These are phyloP conservation scores for Bubo scandiacus DNA, from an alignment of 2,113 vertebrate species.

Conservation along the genomic window DNA sequence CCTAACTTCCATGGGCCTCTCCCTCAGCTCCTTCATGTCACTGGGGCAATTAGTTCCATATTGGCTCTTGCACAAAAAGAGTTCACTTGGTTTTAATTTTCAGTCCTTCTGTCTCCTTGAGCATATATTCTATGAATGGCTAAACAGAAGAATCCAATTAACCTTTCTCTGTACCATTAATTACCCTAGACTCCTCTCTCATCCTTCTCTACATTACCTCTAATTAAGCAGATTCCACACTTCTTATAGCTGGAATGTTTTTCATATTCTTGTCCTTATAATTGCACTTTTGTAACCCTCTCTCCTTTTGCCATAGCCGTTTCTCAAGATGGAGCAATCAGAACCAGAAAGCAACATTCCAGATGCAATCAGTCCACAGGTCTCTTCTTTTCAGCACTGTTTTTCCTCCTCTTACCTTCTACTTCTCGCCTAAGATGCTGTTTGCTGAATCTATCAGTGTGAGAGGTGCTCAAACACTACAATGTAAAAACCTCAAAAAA, in stretches of 20 bases:
- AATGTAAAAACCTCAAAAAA: neutral
- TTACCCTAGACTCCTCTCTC: conserved; percentile 24
- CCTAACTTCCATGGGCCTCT: neutral
- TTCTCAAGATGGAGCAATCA: neutral
- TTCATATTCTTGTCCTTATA: neutral
- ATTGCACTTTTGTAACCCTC: neutral
- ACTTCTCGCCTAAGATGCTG: neutral
- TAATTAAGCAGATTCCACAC: conserved; percentile 43
- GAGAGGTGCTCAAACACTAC: neutral
- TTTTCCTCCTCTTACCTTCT: neutral
- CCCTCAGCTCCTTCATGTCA: neutral
- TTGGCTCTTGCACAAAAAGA: neutral
- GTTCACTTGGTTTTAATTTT: conserved; percentile 36
- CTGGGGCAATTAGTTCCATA: neutral
- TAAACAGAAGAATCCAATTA: conserved; percentile 52
- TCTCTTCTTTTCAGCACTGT: neutral
- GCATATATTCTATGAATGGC: neutral
- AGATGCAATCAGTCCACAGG: neutral
- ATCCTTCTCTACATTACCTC: neutral
- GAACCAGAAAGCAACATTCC: neutral
- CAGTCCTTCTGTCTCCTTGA: neutral
- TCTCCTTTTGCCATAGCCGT: neutral
- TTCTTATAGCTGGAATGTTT: neutral
- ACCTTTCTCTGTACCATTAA: conserved; percentile 38
- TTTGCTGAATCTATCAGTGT: neutral